Percentiles rank a stretch among this genome's conserved stretches.
These are phyloP conservation scores for Thereva unica DNA, from an alignment of 2,888 invertebrate genomes.

Conservation along the genomic window DNA sequence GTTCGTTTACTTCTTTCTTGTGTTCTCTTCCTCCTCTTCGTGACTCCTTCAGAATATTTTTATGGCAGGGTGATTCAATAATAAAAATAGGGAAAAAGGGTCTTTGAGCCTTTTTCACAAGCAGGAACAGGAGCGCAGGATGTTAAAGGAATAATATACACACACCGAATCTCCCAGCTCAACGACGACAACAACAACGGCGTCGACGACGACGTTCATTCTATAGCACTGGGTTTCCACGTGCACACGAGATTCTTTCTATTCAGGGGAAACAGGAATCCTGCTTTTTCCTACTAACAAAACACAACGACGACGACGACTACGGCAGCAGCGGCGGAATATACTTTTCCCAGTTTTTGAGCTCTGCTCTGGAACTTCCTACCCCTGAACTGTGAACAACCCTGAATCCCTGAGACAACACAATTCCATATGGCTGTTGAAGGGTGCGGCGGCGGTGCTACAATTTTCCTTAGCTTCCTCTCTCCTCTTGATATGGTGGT, in stretches of 20 bases:
- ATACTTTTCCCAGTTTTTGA: slow-evolving; percentile 12
- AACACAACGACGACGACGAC: neutral
- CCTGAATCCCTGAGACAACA: too few species aligned
- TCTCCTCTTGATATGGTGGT: too few species aligned
- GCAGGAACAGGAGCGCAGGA: slow-evolving; percentile 19
- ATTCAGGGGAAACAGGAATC: slow-evolving; percentile 9
- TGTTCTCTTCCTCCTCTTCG: slow-evolving; percentile 19
- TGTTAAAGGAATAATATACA: neutral
- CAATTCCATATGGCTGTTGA: too few species aligned
- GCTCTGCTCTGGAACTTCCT: too few species aligned
- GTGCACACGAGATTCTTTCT: slow-evolving; percentile 3
- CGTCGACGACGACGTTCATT: slow-evolving; percentile 1
- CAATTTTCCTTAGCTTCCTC: too few species aligned
- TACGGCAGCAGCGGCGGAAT: too few species aligned
- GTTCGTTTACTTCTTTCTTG: slow-evolving; percentile 5
- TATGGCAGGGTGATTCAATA: slow-evolving; percentile 12
- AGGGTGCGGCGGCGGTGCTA: too few species aligned
- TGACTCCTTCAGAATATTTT: neutral
- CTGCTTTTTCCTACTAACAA: slow-evolving; percentile 8
- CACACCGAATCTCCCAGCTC: too few species aligned
- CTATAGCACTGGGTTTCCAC: slow-evolving; percentile 3
- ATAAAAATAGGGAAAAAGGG: slow-evolving; percentile 12
- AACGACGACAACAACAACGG: too few species aligned
- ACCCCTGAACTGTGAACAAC: too few species aligned
- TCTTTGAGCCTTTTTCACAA: slow-evolving; percentile 28